Evolutionary conservation across 2,113 vertebrate species (phyloP), one percentile per base, ranked within the genome.

Genomic region (Etia nguti): DNA sequence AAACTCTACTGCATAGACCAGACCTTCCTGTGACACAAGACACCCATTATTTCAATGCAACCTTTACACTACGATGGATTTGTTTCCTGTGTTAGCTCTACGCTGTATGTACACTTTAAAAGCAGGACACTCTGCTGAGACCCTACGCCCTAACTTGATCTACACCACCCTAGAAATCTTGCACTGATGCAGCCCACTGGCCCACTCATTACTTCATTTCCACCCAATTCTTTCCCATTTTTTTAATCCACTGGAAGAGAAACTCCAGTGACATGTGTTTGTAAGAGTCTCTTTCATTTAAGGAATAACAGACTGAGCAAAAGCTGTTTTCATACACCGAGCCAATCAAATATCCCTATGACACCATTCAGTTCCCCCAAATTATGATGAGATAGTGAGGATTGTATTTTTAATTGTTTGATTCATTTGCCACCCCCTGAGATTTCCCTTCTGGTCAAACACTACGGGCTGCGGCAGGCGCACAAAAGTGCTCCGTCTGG

Each of bases 1-100:
- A 41, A 99, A 99, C 84, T 99, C 98, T 3, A 99, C 98, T 1
- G 98, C 98, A 1, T 99, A 99, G 20, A 99, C 98, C 46, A 98
- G 92, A 0, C 98, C 98, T 1, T 98, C 98, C 98, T 99, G 88
- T 9, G 57, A 70, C 46, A 92, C n/a, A 56, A 31, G 1, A 89
- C 70, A 31, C 43, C 6, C 24, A 13, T 57, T 3, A 31, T 5
- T 7, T 31, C 43, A 50, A 12, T 12, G 70, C 10, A n/a, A 38
- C 34, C 24, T 48, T 4, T 10, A 54, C 4, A 41, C 4, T 41
- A 4, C 48, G 2, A 16, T 18, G 6, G 16, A 3, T 20, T 10
- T 10, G 12, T 73, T 46, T 0, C 8, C 22, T 2, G 38, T 43
- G 38, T 16, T 10, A 46, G 0, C 46, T 10, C 13, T 6, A 43